phyloP scores from a whole-genome alignment of 2,113 vertebrate species.

The Rana temporaria region DNA sequence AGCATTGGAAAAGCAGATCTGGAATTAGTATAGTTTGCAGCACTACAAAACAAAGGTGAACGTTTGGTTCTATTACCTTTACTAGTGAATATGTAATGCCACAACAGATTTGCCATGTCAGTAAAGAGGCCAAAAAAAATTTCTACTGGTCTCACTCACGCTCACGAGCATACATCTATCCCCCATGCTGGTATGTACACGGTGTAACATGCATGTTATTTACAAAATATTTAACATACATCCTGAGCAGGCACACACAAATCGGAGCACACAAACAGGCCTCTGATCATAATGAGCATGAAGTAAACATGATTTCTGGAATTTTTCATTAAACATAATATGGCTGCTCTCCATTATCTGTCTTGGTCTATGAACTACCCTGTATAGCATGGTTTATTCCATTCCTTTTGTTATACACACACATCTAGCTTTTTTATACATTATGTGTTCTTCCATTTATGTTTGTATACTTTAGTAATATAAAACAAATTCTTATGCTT shows the following conservation, averaged over 20 bases:
- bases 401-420: not conserved
- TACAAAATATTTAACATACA: slow-evolving; percentile 43
- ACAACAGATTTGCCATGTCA: not conserved
- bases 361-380: not conserved
- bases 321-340: slow-evolving; percentile 4
- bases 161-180: slow-evolving; percentile 8
- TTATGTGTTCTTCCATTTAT: not conserved
- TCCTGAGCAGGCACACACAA: not conserved
- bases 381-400: not conserved
- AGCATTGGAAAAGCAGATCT: not conserved
- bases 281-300: not conserved
- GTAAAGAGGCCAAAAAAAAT: slow-evolving; percentile 39
- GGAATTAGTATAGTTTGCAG: not conserved
- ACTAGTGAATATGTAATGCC: not conserved
- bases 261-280: not conserved
- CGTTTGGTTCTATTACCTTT: not conserved
- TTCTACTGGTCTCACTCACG: not conserved
- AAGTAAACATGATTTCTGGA: not conserved
- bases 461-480: not conserved
- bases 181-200: slow-evolving; percentile 48
- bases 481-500: not conserved
- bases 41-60: not conserved
- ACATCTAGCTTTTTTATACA: not conserved
- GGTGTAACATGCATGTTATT: slow-evolving; percentile 45
- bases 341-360: not conserved